Evolutionary conservation across 2,113 vertebrate species (phyloP).

Genomic region (Glaucidium brasilianum): DNA sequence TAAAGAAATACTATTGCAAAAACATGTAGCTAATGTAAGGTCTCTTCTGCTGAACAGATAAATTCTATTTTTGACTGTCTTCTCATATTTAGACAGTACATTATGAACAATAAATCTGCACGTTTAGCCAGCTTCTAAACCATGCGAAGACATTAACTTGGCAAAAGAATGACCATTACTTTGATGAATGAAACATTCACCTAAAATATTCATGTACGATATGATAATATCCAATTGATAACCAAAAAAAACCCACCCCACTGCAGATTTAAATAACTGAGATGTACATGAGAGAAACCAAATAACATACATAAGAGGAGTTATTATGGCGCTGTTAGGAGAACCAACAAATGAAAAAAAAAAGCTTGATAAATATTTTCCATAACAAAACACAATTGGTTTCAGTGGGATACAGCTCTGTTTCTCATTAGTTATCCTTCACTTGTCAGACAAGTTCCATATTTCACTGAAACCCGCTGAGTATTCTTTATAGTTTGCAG

Average conservation of each 20-base stretch:
- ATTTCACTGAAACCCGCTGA: conserved; percentile 55
- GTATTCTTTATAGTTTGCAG: conserved; percentile 56
- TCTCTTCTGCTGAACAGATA: conserved; percentile 55
- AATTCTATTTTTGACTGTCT: conserved; percentile 51
- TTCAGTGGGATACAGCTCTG: conserved; percentile 66
- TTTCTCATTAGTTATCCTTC: conserved; percentile 71
- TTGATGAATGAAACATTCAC: conserved; percentile 58
- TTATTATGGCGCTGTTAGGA: conserved; percentile 51
- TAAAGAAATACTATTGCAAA: conserved; percentile 39
- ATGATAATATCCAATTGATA: conserved; percentile 34
- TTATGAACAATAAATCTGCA: conserved; percentile 45
- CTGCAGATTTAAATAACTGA: conserved; percentile 8
- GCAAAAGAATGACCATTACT: conserved; percentile 62
- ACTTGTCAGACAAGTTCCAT: conserved; percentile 66
- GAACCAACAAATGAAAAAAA: conserved; percentile 55
- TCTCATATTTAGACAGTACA: conserved; percentile 26
- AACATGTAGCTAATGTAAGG: conserved; percentile 43
- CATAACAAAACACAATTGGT: conserved; percentile 74
- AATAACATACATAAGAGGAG: neutral
- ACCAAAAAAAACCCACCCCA: neutral
- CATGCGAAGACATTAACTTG: conserved; percentile 48
- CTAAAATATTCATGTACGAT: conserved; percentile 55
- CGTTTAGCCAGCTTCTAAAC: conserved; percentile 38
- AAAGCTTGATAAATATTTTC: conserved; percentile 73
- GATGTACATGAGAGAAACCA: neutral